A percentile compares a stretch with the other conserved stretches of the same genome.
Conservation (phyloP, 2,113 vertebrate genomes). For the Grammomys surdaster region DNA sequence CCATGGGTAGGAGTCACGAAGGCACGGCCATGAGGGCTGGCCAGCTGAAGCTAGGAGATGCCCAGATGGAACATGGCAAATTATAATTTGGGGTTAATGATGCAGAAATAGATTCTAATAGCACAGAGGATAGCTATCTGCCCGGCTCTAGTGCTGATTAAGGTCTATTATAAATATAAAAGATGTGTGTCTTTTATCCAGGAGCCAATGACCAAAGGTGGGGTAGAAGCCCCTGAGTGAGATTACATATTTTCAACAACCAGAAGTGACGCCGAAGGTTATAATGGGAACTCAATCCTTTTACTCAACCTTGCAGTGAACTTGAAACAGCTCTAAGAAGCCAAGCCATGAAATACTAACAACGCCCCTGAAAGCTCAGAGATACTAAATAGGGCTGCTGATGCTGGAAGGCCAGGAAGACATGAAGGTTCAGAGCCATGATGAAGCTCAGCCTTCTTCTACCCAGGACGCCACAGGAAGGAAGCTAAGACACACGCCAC, state of each 20-base stretch:
- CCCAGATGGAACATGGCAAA: too few relatives aligned
- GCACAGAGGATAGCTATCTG: too few relatives aligned
- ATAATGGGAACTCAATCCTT: background rate
- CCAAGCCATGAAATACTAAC: background rate
- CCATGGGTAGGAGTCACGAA: too few relatives aligned
- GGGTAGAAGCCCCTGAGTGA: too few relatives aligned
- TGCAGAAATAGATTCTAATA: too few relatives aligned
- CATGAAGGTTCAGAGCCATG: background rate
- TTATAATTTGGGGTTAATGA: too few relatives aligned
- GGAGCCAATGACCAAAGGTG: too few relatives aligned
- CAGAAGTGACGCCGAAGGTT: background rate
- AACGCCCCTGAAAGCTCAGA: background rate
- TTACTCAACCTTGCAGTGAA: background rate
- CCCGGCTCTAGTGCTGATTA: too few relatives aligned
- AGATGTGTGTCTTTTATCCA: too few relatives aligned
- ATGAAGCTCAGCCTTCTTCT: background rate
- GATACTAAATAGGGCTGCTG: background rate
- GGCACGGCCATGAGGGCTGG: too few relatives aligned
- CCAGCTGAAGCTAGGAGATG: too few relatives aligned
- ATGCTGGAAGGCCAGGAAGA: background rate
- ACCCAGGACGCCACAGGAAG: background rate
- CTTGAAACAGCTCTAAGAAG: constrained; percentile 37
- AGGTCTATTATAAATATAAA: too few relatives aligned
- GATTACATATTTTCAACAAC: background rate
- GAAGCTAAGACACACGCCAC: background rate